Conservation (phyloP, 2,113 vertebrate species). For the Cephalopholis sonnerati region DNA sequence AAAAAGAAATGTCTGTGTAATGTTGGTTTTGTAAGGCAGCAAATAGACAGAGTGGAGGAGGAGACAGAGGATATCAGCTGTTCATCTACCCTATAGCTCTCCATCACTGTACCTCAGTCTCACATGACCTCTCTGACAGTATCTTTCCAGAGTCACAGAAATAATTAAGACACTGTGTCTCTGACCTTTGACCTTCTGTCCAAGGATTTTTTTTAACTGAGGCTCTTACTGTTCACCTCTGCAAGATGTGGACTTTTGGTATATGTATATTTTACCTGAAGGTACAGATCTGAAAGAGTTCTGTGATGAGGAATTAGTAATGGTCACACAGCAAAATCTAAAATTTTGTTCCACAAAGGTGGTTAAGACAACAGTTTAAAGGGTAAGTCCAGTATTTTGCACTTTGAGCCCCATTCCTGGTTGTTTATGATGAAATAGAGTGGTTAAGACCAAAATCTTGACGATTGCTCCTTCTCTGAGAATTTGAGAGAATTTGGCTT, state of each 20-base stretch:
- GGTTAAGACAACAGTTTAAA: neutral
- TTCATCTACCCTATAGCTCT: neutral
- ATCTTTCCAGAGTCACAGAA: neutral
- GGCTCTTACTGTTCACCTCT: too few relatives aligned
- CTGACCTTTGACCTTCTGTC: constrained; percentile 8
- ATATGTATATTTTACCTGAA: neutral
- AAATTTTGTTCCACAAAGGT: too few relatives aligned
- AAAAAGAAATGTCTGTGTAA: neutral
- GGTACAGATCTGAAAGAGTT: neutral
- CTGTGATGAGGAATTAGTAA: too few relatives aligned
- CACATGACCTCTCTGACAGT: neutral
- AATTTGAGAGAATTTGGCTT: too few relatives aligned
- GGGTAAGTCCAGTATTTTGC: too few relatives aligned
- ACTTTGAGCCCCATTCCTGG: too few relatives aligned
- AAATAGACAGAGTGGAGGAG: neutral
- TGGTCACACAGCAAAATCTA: too few relatives aligned
- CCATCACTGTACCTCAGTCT: neutral
- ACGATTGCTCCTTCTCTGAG: too few relatives aligned
- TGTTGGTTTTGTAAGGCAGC: neutral
- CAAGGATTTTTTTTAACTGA: neutral
- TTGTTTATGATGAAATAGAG: too few relatives aligned
- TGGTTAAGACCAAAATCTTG: too few relatives aligned
- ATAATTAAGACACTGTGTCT: neutral
- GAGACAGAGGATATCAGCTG: neutral
- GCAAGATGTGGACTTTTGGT: neutral